phyloP scores from a whole-genome alignment of 2,888 invertebrate species.

The Sussaba pulchella region DNA sequence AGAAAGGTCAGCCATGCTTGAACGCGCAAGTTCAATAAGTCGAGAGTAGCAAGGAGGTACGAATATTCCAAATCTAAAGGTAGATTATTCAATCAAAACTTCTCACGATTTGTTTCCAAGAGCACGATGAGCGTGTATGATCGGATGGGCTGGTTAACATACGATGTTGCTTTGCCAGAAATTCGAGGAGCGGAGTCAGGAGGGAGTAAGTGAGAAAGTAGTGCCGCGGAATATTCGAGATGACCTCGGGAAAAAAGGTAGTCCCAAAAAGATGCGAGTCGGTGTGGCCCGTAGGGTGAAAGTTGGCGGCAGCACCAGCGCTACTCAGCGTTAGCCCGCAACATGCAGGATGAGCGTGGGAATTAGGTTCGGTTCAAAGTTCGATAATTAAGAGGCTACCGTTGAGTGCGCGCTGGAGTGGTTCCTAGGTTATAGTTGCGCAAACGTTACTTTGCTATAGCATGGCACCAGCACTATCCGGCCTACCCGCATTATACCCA shows the following conservation, averaged over 20 bases:
- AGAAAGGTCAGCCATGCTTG: neutral
- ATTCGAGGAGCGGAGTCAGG: conserved; percentile 36
- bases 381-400: conserved; percentile 77
- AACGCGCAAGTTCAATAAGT: conserved; percentile 4
- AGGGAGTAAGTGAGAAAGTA: conserved; percentile 25
- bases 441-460: conserved; percentile 51
- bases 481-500: conserved; percentile 6
- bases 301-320: conserved; percentile 31
- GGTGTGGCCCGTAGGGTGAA: conserved; percentile 29
- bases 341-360: conserved; percentile 60
- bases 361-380: conserved; percentile 74
- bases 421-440: conserved; percentile 70
- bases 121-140: conserved; percentile 38
- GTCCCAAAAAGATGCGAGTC: conserved; percentile 20
- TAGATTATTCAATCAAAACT: conserved; percentile 60
- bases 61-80: conserved; percentile 15
- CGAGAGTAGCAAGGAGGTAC: neutral
- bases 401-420: conserved; percentile 69
- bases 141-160: conserved; percentile 45
- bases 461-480: conserved; percentile 14
- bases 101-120: conserved; percentile 39
- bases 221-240: conserved; percentile 1
- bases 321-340: conserved; percentile 13
- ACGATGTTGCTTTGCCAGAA: conserved; percentile 30
- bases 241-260: conserved; percentile 5